A percentile compares a stretch with the other conserved stretches of the same genome.
These are phyloP conservation scores for Cheirogaleus medius DNA, from an alignment of 2,113 vertebrate genomes.

Conservation along the genomic window DNA sequence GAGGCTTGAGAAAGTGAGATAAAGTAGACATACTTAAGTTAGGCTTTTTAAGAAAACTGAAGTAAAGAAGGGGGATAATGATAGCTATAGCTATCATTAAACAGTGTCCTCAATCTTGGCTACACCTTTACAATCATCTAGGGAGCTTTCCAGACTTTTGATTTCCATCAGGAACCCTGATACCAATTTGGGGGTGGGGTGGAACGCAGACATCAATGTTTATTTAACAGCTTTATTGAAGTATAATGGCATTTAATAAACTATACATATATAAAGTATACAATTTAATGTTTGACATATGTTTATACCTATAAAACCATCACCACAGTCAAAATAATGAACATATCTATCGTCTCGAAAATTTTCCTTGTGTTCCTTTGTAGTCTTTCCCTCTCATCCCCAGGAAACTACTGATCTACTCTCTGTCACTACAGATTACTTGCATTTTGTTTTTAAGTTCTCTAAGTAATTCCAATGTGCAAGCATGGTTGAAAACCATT, in stretches of 20 bases:
- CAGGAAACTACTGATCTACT: not conserved
- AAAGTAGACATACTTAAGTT: not conserved
- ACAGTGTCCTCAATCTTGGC: not conserved
- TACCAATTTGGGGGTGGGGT: not conserved
- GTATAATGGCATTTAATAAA: not conserved
- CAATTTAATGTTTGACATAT: conserved; percentile 25
- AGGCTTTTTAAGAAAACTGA: conserved; percentile 38
- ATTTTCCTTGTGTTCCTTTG: not conserved
- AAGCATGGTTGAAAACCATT: conserved; percentile 14
- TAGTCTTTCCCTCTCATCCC: not conserved
- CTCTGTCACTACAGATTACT: not conserved
- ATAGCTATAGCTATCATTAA: not conserved
- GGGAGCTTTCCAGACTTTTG: conserved; percentile 12
- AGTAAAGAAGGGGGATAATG: conserved; percentile 13
- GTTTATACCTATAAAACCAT: not conserved
- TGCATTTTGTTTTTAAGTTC: not conserved
- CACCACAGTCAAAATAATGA: conserved; percentile 6
- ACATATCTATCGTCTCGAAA: not conserved
- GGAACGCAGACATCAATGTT: not conserved
- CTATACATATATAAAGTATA: not conserved
- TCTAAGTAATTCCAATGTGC: not conserved
- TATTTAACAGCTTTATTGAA: conserved; percentile 34
- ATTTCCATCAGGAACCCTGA: not conserved
- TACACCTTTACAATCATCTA: not conserved
- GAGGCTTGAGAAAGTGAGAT: conserved; percentile 3